phyloP scores from a whole-genome alignment of 2,113 vertebrate species.

The Brienomyrus brachyistius region DNA sequence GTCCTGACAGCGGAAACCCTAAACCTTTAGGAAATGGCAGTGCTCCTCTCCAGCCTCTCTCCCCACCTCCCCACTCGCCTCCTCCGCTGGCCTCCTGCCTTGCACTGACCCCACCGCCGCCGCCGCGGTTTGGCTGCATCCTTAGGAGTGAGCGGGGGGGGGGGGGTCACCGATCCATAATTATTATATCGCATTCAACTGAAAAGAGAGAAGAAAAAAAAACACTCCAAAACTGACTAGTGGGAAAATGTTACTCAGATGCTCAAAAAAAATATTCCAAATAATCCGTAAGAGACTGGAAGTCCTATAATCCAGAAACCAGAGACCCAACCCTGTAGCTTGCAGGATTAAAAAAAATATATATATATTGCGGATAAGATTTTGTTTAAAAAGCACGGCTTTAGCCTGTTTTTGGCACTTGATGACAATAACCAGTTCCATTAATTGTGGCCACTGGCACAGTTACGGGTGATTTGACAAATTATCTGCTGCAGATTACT shows the following conservation, averaged over 20 bases:
- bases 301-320: not conserved
- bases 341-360: not conserved
- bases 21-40: constrained; percentile 60
- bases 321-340: not conserved
- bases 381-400: not conserved
- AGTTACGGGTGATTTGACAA: not conserved
- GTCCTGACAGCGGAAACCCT: constrained; percentile 69
- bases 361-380: not conserved
- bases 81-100: constrained; percentile 5
- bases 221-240: not conserved
- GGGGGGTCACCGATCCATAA: not conserved
- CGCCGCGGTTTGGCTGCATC: not conserved
- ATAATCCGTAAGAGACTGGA: not conserved
- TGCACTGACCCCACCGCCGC: not conserved
- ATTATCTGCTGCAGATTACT: not conserved
- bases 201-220: not conserved
- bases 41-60: constrained; percentile 43
- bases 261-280: not conserved
- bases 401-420: not conserved
- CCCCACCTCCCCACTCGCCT: constrained; percentile 16
- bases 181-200: not conserved
- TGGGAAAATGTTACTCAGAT: not conserved
- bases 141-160: not conserved
- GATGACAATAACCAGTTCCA: not conserved
- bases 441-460: constrained; percentile 9